These are phyloP conservation scores for Lysandra coridon DNA, from an alignment of 2,888 invertebrate species.

Conservation along the genomic window DNA sequence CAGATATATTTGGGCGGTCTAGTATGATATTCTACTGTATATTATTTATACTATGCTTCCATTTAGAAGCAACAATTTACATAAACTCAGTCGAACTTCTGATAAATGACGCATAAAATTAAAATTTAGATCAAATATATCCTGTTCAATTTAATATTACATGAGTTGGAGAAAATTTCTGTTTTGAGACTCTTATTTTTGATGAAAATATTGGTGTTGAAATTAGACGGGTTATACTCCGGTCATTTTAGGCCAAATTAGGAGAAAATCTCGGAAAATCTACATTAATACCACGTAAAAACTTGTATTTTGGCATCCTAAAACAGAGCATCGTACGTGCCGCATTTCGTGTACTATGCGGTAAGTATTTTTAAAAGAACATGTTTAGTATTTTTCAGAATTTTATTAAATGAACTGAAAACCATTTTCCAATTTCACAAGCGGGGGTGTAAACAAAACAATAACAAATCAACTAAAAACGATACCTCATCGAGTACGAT, in stretches of 20 bases:
- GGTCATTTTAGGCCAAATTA: too few relatives aligned
- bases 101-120: conserved; percentile 55
- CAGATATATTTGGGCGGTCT: too few relatives aligned
- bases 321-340: too few relatives aligned
- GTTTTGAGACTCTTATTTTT: background rate
- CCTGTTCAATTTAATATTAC: background rate
- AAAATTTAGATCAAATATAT: conserved; percentile 35
- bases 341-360: too few relatives aligned
- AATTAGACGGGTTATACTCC: too few relatives aligned
- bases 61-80: conserved; percentile 6
- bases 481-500: background rate
- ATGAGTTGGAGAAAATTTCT: background rate
- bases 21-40: too few relatives aligned
- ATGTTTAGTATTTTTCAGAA: too few relatives aligned
- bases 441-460: background rate
- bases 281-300: too few relatives aligned
- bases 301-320: too few relatives aligned
- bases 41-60: too few relatives aligned
- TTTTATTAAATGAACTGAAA: background rate
- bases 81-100: conserved; percentile 56
- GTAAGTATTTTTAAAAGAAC: too few relatives aligned
- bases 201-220: background rate
- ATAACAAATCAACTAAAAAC: conserved; percentile 11
- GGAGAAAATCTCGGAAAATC: too few relatives aligned
- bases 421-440: background rate